phyloP scores from a whole-genome alignment of 2,888 invertebrate species.

The Cataglyphis cursor region DNA sequence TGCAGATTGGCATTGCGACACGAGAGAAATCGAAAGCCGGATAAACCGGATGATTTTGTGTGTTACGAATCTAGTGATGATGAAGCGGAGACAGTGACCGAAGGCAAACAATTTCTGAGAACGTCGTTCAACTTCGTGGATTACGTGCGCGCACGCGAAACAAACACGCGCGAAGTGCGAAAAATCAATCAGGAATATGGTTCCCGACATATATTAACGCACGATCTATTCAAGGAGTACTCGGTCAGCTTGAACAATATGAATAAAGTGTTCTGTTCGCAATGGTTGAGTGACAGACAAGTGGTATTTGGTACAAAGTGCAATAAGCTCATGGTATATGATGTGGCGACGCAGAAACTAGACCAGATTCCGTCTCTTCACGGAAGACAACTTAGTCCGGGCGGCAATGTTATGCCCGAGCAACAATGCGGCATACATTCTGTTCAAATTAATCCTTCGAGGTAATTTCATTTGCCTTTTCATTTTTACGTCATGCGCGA shows the following conservation, averaged over 20 bases:
- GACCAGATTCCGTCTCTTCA: constrained; percentile 96
- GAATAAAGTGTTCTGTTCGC: constrained; percentile 98
- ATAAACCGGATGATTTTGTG: constrained; percentile 96
- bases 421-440: constrained; percentile 97
- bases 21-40: constrained; percentile 93
- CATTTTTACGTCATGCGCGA: too few species aligned
- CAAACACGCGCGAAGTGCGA: constrained; percentile 91
- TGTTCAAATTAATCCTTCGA: constrained; percentile 97
- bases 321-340: constrained; percentile 98
- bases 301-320: constrained; percentile 99
- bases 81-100: constrained; percentile 92
- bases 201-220: constrained; percentile 95
- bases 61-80: constrained; percentile 96
- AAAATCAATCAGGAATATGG: constrained; percentile 93
- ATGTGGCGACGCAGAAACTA: constrained; percentile 94
- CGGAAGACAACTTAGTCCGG: constrained; percentile 88
- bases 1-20: constrained; percentile 86
- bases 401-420: constrained; percentile 88
- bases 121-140: constrained; percentile 96
- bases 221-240: constrained; percentile 95
- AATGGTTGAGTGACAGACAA: constrained; percentile 98
- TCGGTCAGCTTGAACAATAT: constrained; percentile 94
- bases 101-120: constrained; percentile 91
- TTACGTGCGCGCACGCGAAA: constrained; percentile 93
- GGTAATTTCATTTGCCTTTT: constrained; percentile 72